Base-by-base conservation (phyloP, 1,140 invertebrate genomes). In the Archegozetes longisetosus region DNA sequence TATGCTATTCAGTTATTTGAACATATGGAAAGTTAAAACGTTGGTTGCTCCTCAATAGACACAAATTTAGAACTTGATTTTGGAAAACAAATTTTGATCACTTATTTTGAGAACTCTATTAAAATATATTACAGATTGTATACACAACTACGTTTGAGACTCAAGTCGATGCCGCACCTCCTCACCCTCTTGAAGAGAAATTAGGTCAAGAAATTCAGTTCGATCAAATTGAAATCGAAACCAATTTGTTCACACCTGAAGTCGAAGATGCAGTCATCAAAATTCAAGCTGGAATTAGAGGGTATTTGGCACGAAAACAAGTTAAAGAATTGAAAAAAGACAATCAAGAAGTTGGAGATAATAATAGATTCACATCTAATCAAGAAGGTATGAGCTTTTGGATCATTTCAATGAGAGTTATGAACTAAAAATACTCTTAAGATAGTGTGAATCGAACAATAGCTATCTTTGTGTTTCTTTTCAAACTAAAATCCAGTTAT, bases 281-380 rank as follows among this genome's bases (percentile, higher is more conserved):
- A 71, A 86, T 86, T 61, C 84, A 86, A 68, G 83, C 84, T 0
- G 79, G 80, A 2, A 75, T 84, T 20, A 73, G 83, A 1, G 83
- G 83, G n/a, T 84, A 79, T 67, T 70, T 83, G n/a, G 79, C 81
- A 4, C 70, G 83, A 22, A 82, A 82, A 66, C 73, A 76, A 17
- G 32, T 40, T 55, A 76, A 79, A 64, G 68, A 71, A 69, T 68
- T 60, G 69, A n/a, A 71, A 69, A 70, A 69, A 63, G 66, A 68
- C 62, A 66, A 65, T 52, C 17, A 64, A 64, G 14, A 23, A 20
- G 1, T 1, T 14, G 26, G 28, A 23, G 1, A 54, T 3, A 53
- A 60, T 24, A 27, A 27, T 51, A 24, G 46, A 53, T 29, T 49
- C 32, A 17, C 28, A 32, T 23, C 17, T n/a, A 53, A n/a, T 13